phyloP scores from a whole-genome alignment of 2,113 vertebrate species.

The Notechis scutatus region DNA sequence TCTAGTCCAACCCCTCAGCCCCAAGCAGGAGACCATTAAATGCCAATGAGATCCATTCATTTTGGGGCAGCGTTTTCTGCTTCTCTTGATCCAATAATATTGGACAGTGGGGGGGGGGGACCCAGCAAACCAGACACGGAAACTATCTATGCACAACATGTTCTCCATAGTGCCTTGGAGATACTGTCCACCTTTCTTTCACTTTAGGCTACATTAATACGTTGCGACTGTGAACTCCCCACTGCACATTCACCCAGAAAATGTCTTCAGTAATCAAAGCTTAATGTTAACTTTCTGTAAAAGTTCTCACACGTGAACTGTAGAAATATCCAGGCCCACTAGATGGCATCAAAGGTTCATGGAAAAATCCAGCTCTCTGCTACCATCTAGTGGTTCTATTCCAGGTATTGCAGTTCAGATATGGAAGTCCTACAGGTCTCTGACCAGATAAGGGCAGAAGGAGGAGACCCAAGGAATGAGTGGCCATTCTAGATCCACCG shows the following conservation, averaged over 20 bases:
- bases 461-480: not conserved
- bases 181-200: not conserved
- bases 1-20: no score
- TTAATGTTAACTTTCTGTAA: not conserved
- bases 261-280: not conserved
- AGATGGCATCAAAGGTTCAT: not conserved
- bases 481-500: not conserved
- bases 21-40: not conserved
- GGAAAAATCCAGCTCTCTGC: not conserved
- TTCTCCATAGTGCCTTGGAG: no score
- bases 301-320: not conserved
- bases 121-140: fast-evolving
- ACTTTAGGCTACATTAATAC: not conserved
- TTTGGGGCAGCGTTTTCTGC: not conserved
- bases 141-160: not conserved
- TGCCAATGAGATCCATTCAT: not conserved
- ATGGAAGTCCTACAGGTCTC: not conserved
- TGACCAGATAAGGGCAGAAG: not conserved
- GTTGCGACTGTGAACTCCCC: not conserved
- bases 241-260: not conserved
- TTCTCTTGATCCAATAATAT: not conserved
- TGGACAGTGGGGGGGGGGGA: fast-evolving
- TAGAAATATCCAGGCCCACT: not conserved
- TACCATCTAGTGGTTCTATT: not conserved
- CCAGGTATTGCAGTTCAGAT: not conserved